Evolutionary conservation across 2,113 vertebrate genomes (phyloP).

Genomic region (Osmerus eperlanus): DNA sequence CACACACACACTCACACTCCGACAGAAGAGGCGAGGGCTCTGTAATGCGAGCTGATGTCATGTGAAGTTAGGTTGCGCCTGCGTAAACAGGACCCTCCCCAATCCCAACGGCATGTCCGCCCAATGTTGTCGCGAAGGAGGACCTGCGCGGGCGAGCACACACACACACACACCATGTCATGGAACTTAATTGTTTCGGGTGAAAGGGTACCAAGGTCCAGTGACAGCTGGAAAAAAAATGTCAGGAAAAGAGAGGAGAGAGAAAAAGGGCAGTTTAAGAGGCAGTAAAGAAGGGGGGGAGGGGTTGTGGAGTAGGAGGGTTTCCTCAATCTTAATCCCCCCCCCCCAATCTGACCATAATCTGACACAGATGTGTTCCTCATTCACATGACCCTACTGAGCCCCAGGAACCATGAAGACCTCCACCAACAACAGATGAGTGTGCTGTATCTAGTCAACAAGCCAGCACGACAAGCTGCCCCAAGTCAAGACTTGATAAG

Average conservation of each 20-base stretch:
- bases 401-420: constrained; percentile 34
- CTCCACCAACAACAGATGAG: constrained; percentile 6
- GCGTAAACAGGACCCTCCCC: constrained; percentile 50
- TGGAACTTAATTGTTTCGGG: constrained; percentile 19
- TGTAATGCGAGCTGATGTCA: constrained; percentile 47
- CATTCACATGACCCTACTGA: constrained; percentile 64
- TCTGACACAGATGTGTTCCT: constrained; percentile 66
- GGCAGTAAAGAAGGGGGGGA: constrained; percentile 1
- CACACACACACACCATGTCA: constrained; percentile 12
- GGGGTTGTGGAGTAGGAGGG: not conserved
- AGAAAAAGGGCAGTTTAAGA: constrained; percentile 4
- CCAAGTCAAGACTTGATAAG: too few relatives aligned
- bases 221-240: not conserved
- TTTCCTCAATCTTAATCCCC: not conserved
- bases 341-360: constrained; percentile 42
- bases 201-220: constrained; percentile 39
- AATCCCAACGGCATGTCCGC: constrained; percentile 40
- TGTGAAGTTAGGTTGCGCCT: constrained; percentile 56
- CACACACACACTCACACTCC: not conserved
- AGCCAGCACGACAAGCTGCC: too few relatives aligned
- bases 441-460: too few relatives aligned
- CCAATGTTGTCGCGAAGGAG: constrained; percentile 12
- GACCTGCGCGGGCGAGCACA: not conserved
- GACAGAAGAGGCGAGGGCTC: not conserved
- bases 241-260: not conserved